Conservation (phyloP, 1,140 invertebrate genomes). For the Sminthurides bifidus region DNA sequence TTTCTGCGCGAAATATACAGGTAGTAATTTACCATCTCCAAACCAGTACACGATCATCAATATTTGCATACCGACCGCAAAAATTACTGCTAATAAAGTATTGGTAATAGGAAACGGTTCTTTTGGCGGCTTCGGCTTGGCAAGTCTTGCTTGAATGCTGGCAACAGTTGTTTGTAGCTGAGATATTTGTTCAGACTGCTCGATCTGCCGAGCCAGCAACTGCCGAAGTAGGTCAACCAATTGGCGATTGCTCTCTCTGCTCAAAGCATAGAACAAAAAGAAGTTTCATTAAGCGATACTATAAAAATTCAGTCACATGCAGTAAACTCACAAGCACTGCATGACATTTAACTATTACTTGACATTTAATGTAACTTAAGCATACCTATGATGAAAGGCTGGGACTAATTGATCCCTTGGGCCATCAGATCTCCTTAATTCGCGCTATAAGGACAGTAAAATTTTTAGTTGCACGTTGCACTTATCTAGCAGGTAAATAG, state of each 20-base stretch:
- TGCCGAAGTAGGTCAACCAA: constrained; percentile 29
- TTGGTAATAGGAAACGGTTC: constrained; percentile 31
- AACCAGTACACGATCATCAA: constrained; percentile 29
- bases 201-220: constrained; percentile 26
- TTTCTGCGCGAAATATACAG: constrained; percentile 14
- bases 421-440: background rate
- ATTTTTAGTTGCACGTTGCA: background rate
- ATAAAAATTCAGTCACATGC: background rate
- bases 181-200: constrained; percentile 31
- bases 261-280: background rate
- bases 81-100: constrained; percentile 24
- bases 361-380: background rate
- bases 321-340: background rate
- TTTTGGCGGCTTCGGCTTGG: constrained; percentile 20
- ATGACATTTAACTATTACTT: background rate
- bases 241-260: constrained; percentile 30
- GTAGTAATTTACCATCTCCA: constrained; percentile 27
- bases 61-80: constrained; percentile 29
- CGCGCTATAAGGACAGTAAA: constrained; percentile 1
- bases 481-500: no score
- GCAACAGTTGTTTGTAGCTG: constrained; percentile 23
- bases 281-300: background rate
- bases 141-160: constrained; percentile 22
- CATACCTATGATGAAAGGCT: constrained; percentile 26
- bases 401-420: constrained; percentile 27